Conservation (phyloP, 2,888 invertebrate genomes). For the Zelleria hepariella region DNA sequence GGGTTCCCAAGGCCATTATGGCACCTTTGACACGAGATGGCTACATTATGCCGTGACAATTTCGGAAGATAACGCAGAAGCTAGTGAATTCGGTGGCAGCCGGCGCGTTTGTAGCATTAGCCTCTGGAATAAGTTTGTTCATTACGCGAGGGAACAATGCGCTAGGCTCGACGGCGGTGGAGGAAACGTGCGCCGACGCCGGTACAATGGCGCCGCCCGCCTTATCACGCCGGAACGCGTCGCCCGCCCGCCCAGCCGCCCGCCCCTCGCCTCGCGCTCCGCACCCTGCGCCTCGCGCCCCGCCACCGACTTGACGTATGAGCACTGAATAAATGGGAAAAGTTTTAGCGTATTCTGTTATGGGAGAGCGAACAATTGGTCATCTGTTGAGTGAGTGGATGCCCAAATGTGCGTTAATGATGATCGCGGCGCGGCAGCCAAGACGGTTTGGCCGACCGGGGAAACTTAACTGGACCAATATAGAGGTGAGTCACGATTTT, state of each 20-base stretch:
- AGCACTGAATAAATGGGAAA: conserved; percentile 70
- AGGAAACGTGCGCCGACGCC: conserved; percentile 72
- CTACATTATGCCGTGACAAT: conserved; percentile 38
- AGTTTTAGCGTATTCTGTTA: conserved; percentile 59
- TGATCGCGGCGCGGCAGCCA: conserved; percentile 37
- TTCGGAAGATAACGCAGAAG: conserved; percentile 46
- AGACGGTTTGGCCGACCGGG: conserved; percentile 10
- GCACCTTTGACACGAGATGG: conserved; percentile 28
- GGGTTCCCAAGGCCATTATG: conserved; percentile 38
- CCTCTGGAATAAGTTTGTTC: conserved; percentile 68
- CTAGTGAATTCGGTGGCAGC: conserved; percentile 50
- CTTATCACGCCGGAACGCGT: conserved; percentile 70
- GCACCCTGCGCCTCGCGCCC: conserved; percentile 16
- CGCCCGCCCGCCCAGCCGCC: conserved; percentile 24
- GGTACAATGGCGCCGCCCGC: conserved; percentile 59
- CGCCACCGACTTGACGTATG: conserved; percentile 53
- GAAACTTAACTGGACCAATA: conserved; percentile 6
- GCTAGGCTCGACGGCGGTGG: conserved; percentile 62
- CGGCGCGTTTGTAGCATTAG: conserved; percentile 55
- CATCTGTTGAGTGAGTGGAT: conserved; percentile 55
- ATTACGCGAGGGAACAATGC: conserved; percentile 64
- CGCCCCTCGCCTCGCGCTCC: conserved; percentile 17
- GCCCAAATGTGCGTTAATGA: conserved; percentile 49
- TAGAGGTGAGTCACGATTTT: not conserved
- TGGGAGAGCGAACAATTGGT: conserved; percentile 68